Base-by-base conservation (phyloP, 2,888 invertebrate genomes). In the Brachylomia viminalis region DNA sequence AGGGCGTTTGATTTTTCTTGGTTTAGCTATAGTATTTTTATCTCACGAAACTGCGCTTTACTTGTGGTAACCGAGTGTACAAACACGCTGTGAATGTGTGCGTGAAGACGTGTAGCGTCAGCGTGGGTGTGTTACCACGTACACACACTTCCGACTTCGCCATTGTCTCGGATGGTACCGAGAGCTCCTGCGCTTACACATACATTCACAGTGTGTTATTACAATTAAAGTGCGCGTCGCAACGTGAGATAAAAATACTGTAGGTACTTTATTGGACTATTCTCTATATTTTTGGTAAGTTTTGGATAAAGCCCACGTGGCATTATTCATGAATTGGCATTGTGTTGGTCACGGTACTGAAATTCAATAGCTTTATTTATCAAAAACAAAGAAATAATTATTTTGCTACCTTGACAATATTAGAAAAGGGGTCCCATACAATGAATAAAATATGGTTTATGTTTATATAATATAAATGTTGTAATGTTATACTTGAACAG, bases 1-100 rank as follows among this genome's bases (percentile, higher is more conserved):
- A 13, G n/a, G 30, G n/a, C n/a, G n/a, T 42, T 67, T 64, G 11
- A 54, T 72, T 72, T 71, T 71, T 65, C 52, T 69, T 33, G 8
- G 45, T 56, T 56, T 17, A n/a, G 20, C 7, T 33, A 2, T 11
- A 20, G 0, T 23, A 5, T 30, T 59, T 15, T 30, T 42, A n/a
- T 42, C 8, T 10, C 30, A 10, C 1, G 6, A 30, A 30, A 8
- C 30, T 8, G 59, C 20, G 11, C 20, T 59, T 59, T 59, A 59
- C 11, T 23, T 33, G 33, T 20, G 27, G 30, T 20, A 1, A 33
- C 20, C 20, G 4, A 59, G 33, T 59, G 27, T 30, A 20, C 11
- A 33, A 59, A 33, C 2, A 23, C 11, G 23, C 33, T 33, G 20
- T 59, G 2, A 59, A 33, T 33, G 7, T 23, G 20, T 59, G 6